Percentiles rank a stretch among this genome's conserved stretches.
phyloP scores from a whole-genome alignment of 2,797 vertebrate species.

The Falco novaeseelandiae region DNA sequence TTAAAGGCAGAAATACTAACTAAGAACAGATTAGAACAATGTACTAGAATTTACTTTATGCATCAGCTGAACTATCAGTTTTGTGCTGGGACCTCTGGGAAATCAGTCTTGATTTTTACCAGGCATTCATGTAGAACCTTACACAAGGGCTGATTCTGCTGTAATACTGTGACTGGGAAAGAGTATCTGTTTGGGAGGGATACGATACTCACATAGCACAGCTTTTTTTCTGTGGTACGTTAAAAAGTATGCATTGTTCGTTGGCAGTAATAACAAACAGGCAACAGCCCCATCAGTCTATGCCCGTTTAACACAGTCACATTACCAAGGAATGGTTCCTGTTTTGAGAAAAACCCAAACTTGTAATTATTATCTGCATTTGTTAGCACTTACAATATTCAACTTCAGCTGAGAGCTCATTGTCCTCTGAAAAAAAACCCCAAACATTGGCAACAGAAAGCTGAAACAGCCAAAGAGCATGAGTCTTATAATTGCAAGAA shows the following conservation, averaged over 20 bases:
- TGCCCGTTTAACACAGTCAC: not conserved
- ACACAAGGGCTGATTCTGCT: not conserved
- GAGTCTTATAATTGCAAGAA: not conserved
- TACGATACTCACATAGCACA: not conserved
- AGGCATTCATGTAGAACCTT: not conserved
- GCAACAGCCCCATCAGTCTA: not conserved
- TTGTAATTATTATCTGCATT: not conserved
- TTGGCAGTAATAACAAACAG: not conserved
- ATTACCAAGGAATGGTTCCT: not conserved
- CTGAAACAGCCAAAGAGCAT: not conserved
- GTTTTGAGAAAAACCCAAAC: not conserved
- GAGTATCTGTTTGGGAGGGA: not conserved
- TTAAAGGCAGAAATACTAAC: not conserved
- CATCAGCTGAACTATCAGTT: not conserved
- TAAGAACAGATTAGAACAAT: not conserved
- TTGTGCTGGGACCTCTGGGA: not conserved
- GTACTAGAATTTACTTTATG: not conserved
- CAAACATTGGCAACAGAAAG: not conserved
- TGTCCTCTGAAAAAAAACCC: not conserved
- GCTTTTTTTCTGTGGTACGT: not conserved
- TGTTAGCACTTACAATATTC: not conserved
- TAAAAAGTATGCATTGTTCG: not conserved
- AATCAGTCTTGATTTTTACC: not conserved
- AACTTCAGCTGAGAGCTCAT: not conserved
- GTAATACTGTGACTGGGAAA: not conserved